A percentile compares a stretch with the other conserved stretches of the same genome.
Evolutionary conservation across 2,888 invertebrate species (phyloP).

Genomic region (Pristionchus entomophagus): DNA sequence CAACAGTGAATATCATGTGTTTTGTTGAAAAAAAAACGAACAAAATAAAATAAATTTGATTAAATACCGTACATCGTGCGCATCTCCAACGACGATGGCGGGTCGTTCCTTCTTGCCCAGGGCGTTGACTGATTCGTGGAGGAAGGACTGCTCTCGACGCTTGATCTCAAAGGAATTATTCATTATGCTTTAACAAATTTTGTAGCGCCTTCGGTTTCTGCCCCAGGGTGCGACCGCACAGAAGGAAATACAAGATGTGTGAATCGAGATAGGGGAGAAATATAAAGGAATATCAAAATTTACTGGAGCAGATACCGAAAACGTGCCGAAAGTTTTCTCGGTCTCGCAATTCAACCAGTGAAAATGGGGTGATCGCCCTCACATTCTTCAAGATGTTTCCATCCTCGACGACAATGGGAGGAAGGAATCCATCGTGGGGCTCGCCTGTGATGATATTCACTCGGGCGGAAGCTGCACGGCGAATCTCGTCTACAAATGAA

Average conservation of each 20-base stretch:
- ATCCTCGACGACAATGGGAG: constrained; percentile 14
- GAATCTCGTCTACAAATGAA: constrained; percentile 14
- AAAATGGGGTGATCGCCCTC: neutral
- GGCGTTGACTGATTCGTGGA: constrained; percentile 22
- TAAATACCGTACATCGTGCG: constrained; percentile 14
- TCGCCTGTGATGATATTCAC: constrained; percentile 46
- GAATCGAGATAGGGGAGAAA: no score
- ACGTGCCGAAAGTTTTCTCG: no score
- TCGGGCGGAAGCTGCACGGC: neutral
- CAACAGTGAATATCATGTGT: no score
- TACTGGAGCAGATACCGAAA: no score
- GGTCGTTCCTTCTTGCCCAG: constrained; percentile 23
- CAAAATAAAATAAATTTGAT: no score
- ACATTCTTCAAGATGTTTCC: constrained; percentile 15
- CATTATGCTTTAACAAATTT: no score
- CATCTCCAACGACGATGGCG: constrained; percentile 24
- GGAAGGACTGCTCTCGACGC: constrained; percentile 44
- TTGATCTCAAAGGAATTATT: neutral
- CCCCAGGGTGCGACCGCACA: no score
- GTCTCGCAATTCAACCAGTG: no score
- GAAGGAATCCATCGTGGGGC: constrained; percentile 26
- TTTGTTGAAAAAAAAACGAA: no score
- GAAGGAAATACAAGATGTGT: no score
- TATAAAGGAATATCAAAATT: no score
- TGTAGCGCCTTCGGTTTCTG: no score